A percentile compares a stretch with the other conserved stretches of the same genome.
Evolutionary conservation across 2,888 invertebrate genomes (phyloP).

Genomic region (Noctua pronuba): DNA sequence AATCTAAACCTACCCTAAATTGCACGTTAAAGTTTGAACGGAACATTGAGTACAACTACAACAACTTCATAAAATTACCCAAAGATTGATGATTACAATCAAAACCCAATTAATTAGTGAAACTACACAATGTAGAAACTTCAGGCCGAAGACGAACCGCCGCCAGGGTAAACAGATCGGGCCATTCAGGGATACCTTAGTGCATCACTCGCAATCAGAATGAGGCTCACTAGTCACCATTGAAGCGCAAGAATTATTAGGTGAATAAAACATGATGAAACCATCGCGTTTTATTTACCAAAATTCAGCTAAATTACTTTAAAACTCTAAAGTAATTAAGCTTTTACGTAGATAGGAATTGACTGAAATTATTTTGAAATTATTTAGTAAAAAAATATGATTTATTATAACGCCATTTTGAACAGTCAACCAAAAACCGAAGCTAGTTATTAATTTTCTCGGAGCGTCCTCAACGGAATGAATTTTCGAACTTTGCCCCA

Average conservation of each 20-base stretch:
- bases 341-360: neutral
- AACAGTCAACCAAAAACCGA: neutral
- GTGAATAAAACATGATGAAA: neutral
- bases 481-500: neutral
- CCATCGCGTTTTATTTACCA: neutral
- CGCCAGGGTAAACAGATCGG: slow-evolving; percentile 3
- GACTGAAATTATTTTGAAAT: neutral
- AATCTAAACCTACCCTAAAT: neutral
- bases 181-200: slow-evolving; percentile 20
- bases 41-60: neutral
- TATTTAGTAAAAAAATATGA: neutral
- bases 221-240: neutral
- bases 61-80: neutral
- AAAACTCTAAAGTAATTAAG: too few relatives aligned
- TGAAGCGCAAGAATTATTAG: slow-evolving; percentile 3
- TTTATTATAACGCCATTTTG: neutral
- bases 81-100: slow-evolving; percentile 41
- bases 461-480: neutral
- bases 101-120: slow-evolving; percentile 38
- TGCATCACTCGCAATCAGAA: slow-evolving; percentile 22
- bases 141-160: slow-evolving; percentile 5
- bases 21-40: neutral
- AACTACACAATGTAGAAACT: slow-evolving; percentile 30
- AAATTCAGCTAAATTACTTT: neutral
- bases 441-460: neutral